Evolutionary conservation across 2,888 invertebrate species (phyloP).

Genomic region (Caenorhabditis wallacei): DNA sequence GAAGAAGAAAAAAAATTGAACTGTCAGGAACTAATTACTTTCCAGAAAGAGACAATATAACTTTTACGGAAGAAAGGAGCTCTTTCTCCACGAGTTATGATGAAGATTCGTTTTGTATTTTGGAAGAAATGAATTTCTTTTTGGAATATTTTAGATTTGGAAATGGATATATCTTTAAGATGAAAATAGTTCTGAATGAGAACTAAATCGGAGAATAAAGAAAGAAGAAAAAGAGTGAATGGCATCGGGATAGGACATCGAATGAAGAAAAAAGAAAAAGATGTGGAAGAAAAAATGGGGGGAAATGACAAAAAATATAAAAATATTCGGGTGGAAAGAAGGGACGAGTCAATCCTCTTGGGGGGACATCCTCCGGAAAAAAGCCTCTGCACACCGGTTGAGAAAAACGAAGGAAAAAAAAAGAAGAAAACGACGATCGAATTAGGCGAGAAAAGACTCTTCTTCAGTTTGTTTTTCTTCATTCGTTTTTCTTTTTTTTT

Average conservation of each 20-base stretch:
- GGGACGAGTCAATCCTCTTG: conserved; percentile 51
- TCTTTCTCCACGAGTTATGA: no score
- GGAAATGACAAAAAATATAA: conserved; percentile 41
- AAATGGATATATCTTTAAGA: neutral
- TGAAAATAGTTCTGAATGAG: neutral
- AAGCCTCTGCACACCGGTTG: conserved; percentile 32
- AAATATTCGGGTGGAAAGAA: conserved; percentile 45
- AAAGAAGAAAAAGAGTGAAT: conserved; percentile 10
- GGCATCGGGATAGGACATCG: conserved; percentile 28
- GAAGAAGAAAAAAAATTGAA: no score
- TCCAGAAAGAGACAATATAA: no score
- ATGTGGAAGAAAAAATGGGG: neutral
- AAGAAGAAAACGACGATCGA: conserved; percentile 32
- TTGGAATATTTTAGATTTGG: no score
- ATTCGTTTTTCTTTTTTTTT: conserved; percentile 16
- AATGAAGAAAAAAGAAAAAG: conserved; percentile 9
- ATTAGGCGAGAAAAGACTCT: conserved; percentile 38
- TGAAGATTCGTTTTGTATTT: no score
- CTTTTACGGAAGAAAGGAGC: no score
- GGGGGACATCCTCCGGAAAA: conserved; percentile 38
- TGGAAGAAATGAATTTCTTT: no score
- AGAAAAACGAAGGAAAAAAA: conserved; percentile 3
- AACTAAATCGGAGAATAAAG: conserved; percentile 7
- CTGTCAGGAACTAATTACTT: no score
- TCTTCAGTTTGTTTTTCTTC: conserved; percentile 41